phyloP scores from a whole-genome alignment of 2,888 invertebrate species.

The Charanyca ferruginea region DNA sequence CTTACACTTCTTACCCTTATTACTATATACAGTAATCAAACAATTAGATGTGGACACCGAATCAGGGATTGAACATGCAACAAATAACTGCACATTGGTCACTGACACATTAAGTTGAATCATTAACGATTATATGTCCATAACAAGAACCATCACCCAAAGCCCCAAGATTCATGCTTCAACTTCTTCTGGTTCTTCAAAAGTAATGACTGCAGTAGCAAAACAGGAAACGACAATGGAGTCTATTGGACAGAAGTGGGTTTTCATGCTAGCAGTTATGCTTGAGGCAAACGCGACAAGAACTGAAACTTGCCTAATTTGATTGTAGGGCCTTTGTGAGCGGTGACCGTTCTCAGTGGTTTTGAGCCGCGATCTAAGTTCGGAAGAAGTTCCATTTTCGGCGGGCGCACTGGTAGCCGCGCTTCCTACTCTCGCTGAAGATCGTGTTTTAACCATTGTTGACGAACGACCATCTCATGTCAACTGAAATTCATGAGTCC shows the following conservation, averaged over 20 bases:
- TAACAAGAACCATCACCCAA: conserved; percentile 72
- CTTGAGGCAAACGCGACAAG: conserved; percentile 92
- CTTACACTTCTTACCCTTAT: conserved; percentile 28
- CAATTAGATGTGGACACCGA: conserved; percentile 15
- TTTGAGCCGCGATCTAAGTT: conserved; percentile 87
- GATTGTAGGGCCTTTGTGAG: conserved; percentile 82
- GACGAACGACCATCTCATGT: conserved; percentile 89
- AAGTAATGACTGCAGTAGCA: conserved; percentile 50
- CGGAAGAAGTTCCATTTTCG: conserved; percentile 86
- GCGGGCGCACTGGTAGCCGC: conserved; percentile 82
- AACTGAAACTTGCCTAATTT: conserved; percentile 87
- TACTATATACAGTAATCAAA: background rate
- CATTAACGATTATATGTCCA: conserved; percentile 24
- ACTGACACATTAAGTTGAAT: conserved; percentile 23
- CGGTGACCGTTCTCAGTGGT: conserved; percentile 85
- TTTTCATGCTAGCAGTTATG: conserved; percentile 92
- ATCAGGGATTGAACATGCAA: conserved; percentile 55
- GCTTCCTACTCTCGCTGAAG: conserved; percentile 90
- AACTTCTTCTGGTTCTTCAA: conserved; percentile 48
- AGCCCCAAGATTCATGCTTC: conserved; percentile 72
- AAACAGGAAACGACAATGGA: conserved; percentile 47
- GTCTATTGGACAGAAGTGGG: conserved; percentile 50
- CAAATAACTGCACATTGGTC: conserved; percentile 38
- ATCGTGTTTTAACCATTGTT: conserved; percentile 91
- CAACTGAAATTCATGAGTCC: conserved; percentile 90